Conservation (phyloP, 2,888 invertebrate genomes). For the Xanthia togata region DNA sequence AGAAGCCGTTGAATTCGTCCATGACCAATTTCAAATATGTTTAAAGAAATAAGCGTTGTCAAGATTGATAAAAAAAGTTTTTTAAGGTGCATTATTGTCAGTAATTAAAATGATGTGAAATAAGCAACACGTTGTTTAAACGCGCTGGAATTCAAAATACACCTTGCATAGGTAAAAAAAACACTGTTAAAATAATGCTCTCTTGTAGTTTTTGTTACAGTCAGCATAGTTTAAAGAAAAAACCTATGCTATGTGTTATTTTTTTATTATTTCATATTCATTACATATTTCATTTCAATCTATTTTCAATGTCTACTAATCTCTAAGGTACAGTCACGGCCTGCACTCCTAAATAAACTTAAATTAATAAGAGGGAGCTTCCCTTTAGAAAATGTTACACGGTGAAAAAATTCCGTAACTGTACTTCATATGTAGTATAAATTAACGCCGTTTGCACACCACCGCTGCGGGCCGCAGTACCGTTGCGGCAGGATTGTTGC, state of each 20-base stretch:
- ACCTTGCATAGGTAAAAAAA: background rate
- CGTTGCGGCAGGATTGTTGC: background rate
- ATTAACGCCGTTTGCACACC: slow-evolving; percentile 24
- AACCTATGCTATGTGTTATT: background rate
- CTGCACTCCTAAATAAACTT: background rate
- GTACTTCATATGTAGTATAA: slow-evolving; percentile 34
- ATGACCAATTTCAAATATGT: background rate
- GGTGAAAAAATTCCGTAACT: slow-evolving; percentile 40
- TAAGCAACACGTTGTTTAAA: background rate
- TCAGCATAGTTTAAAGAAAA: background rate
- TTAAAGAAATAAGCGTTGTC: background rate
- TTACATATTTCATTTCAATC: slow-evolving; percentile 54
- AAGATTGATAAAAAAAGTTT: background rate
- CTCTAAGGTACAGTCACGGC: slow-evolving; percentile 45
- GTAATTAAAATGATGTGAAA: background rate
- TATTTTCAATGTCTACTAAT: slow-evolving; percentile 62
- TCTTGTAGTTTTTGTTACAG: background rate
- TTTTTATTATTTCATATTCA: slow-evolving; percentile 22
- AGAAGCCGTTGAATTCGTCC: background rate
- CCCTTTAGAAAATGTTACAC: background rate
- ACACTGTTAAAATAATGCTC: background rate
- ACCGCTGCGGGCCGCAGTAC: background rate
- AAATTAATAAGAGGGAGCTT: background rate
- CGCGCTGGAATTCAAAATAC: background rate
- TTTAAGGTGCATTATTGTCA: background rate